Conservation (phyloP, 2,888 invertebrate genomes). For the Chrysotoxum bicinctum region DNA sequence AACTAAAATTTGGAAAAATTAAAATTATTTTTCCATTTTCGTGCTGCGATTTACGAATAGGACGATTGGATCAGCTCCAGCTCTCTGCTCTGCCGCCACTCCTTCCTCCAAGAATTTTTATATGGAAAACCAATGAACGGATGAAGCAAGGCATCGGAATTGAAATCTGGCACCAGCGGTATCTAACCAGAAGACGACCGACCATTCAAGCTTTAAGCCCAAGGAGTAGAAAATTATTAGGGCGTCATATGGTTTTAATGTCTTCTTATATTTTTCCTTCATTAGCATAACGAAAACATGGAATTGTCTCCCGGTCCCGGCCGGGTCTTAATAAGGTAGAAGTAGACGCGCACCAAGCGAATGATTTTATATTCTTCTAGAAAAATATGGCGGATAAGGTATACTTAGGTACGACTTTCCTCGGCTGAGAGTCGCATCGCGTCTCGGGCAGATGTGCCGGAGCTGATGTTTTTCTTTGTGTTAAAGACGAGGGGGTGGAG, state of each 20-base stretch:
- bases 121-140: constrained; percentile 66
- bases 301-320: constrained; percentile 64
- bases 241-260: constrained; percentile 73
- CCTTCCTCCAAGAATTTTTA: not conserved
- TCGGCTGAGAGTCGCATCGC: constrained; percentile 7
- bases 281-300: constrained; percentile 73
- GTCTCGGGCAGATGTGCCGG: constrained; percentile 61
- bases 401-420: not conserved
- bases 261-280: constrained; percentile 72
- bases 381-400: constrained; percentile 60
- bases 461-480: constrained; percentile 25
- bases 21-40: constrained; percentile 69
- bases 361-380: constrained; percentile 69
- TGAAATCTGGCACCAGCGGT: constrained; percentile 22
- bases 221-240: constrained; percentile 70
- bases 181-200: constrained; percentile 18
- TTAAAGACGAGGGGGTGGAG: not conserved
- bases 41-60: constrained; percentile 62
- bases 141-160: constrained; percentile 43
- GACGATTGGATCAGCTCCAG: not conserved
- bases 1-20: constrained; percentile 62
- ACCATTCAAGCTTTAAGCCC: constrained; percentile 57
- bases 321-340: constrained; percentile 63
- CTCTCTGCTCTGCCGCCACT: not conserved
- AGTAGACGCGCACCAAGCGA: constrained; percentile 43